Base-by-base conservation (phyloP, 2,888 invertebrate genomes). In the Mesorhabditis sp. region DNA sequence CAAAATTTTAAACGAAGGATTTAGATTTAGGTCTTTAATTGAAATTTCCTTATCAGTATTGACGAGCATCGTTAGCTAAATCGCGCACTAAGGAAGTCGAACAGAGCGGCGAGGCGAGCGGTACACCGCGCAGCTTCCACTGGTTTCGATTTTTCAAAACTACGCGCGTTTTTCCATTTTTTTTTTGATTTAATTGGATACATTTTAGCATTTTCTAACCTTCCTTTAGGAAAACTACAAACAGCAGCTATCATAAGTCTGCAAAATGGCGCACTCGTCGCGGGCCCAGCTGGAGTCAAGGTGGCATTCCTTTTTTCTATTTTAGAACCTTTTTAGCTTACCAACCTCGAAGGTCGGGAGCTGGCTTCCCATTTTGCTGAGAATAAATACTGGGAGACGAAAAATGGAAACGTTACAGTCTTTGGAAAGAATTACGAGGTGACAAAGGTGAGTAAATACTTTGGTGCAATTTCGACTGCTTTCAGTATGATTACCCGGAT, bases 341-440 rank as follows among this genome's bases (percentile, higher is more conserved):
- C 58, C n/a, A 50, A 50, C 58, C 7, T n/a, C 58, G 58, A 50
- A n/a, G 58, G 58, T 50, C 58, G 58, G 2, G 10, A 50, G n/a
- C n/a, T 10, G 58, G 58, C 58, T n/a, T 13, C 58, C 58, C n/a
- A 50, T 50, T 50, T 50, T n/a, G n/a, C 58, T 13, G n/a, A 10
- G 58, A n/a, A 50, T 50, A 50, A 50, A 10, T 50, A 50, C n/a
- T 50, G 58, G 58, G n/a, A 50, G 58, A 50, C 58, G 58, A 10
- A 50, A 50, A 50, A 50, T 13, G 58, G n/a, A 13, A n/a, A n/a
- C 10, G n/a, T 50, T n/a, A 50, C 7, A 50, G 58, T n/a, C 58
- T 50, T 50, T n/a, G 58, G n/a, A 13, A 50, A 50, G n/a, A 10
- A 50, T 50, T 50, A 50, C 2, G 58, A 50, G 7, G n/a, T n/a